Evolutionary conservation across 2,888 invertebrate species (phyloP), one percentile per base, ranked within the genome.

Genomic region (Athetis lepigone): DNA sequence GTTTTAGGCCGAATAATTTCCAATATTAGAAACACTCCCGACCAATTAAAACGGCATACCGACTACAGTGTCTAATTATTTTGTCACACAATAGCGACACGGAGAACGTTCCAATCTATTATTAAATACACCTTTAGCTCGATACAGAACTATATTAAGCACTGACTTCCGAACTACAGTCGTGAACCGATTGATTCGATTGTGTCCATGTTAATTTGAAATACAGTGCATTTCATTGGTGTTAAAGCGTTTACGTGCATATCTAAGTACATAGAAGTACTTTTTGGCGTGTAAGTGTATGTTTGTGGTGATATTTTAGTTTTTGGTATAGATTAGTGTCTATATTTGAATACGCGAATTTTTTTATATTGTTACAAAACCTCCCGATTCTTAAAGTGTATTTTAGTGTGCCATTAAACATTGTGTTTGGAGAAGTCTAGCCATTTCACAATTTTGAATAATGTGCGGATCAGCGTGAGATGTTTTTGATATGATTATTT

Each of bases 51-150:
- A 46, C n/a, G 16, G 0, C 63, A 67, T 51, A 37, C 39, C 33
- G 8, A n/a, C 43, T 18, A 68, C 1, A 39, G 8, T 2, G 16
- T 50, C 36, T 55, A 69, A 63, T 63, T 52, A 18, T 46, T 40
- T 49, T 45, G 39, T 58, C 42, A 40, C 33, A 45, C 39, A 51
- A 39, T 43, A 57, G 46, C 70, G 70, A 63, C 64, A 40, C 23
- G 29, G 40, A 37, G 29, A 40, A 42, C 50, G 43, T 54, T 47
- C 49, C 39, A 42, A 49, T 55, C 72, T 72, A 72, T 64, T 45
- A 49, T 59, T 72, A 70, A 16, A 11, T 25, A 43, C 51, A 75
- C 72, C 75, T 70, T 55, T 56, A 55, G 55, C 49, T 33, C 37
- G 25, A 50, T 49, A 29, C 37, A 11, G 8, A 49, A 33, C 21